Evolutionary conservation across 2,888 invertebrate species (phyloP), one percentile per base, ranked within the genome.

Genomic region (Agrochola lota): DNA sequence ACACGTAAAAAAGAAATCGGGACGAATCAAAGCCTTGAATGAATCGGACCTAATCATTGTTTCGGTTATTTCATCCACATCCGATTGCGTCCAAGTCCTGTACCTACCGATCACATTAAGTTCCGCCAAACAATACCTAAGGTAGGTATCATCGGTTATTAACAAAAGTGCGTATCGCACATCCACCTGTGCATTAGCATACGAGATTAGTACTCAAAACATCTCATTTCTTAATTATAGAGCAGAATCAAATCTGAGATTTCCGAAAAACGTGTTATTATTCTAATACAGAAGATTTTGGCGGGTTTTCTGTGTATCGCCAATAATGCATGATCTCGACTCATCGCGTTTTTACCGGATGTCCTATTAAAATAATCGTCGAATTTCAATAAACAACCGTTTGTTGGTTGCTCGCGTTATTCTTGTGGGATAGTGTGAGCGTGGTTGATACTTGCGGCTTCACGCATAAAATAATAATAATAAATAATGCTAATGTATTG

Each of bases 351-450:
- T 88, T 85, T 86, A 92, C 95, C 95, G 95, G 95, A 95, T 95
- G 95, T 95, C 92, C 94, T 95, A 96, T 96, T 96, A 96, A 95
- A 96, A 95, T 96, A 96, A 96, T 96, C 91, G 93, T 88, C 91
- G 93, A 93, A 93, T 94, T 95, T 95, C 95, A 96, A 95, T 95
- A 95, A 95, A 93, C 94, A 93, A 89, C 90, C 93, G 93, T 94
- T 94, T 92, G 90, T 91, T 91, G 91, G 86, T 91, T 90, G 91
- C 90, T 88, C 85, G 88, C 84, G 88, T 89, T 91, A 89, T 91
- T 92, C 93, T 91, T 82, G 86, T 90, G 86, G 83, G 77, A 87
- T 67, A 72, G 66, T 30, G 75, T 68, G 23, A 80, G 11, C 26
- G 23, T 72, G 72, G 71, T 95, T 95, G 95, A 93, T 93, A 93